These are phyloP conservation scores for Pterocles orientalis DNA, from an alignment of 2,113 vertebrate species.

Conservation along the genomic window DNA sequence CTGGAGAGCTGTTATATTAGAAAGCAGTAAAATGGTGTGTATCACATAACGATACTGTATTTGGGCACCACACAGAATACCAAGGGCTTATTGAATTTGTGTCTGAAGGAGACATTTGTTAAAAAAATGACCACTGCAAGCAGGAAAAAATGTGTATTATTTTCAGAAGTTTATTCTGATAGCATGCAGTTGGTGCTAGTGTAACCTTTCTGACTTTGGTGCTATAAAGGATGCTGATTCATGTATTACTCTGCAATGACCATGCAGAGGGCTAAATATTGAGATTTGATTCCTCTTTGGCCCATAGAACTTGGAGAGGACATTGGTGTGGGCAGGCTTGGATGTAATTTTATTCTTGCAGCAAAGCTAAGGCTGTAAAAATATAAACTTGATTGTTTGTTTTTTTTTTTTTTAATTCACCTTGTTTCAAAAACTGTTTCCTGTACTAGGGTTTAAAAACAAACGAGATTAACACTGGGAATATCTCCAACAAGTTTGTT, in stretches of 20 bases:
- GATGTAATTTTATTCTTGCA: background rate
- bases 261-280: background rate
- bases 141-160: background rate
- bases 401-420: background rate
- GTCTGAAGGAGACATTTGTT: slow-evolving; percentile 18
- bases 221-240: background rate
- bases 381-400: background rate
- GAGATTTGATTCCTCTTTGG: background rate
- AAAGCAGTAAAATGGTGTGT: slow-evolving; percentile 46
- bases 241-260: background rate
- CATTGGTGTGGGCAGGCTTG: background rate
- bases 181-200: background rate
- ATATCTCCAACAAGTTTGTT: background rate
- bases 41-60: background rate
- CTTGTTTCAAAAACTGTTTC: background rate
- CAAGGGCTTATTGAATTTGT: slow-evolving; percentile 29
- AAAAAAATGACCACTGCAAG: background rate
- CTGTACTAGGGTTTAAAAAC: background rate
- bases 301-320: background rate
- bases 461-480: background rate
- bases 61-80: background rate
- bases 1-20: slow-evolving; percentile 39
- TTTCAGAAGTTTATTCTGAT: background rate
- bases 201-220: background rate
- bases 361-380: background rate